Evolutionary conservation across 2,113 vertebrate genomes (phyloP), one percentile per base, ranked within the genome.

Genomic region (Nicator chloris): DNA sequence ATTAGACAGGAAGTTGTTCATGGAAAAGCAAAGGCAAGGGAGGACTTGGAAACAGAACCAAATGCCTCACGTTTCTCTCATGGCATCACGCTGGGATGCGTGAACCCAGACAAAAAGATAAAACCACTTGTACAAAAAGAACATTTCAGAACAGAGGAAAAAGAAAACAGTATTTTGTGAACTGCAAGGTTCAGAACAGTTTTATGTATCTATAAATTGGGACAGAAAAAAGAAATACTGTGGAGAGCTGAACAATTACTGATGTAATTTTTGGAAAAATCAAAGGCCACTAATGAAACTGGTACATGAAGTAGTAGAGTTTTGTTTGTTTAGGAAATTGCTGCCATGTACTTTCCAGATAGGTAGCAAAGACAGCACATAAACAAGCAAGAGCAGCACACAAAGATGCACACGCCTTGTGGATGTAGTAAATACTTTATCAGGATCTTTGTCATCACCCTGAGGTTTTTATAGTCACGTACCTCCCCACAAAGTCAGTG

Each of bases 1-100:
- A 53, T 72, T 70, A 91, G 77, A 69, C 78, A 96, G 70, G 4
- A 7, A 95, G 96, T 21, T 93, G 56, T 50, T 85, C 59, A 53
- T 1, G 30, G 75, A 92, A 93, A 77, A 35, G 22, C 24, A 76
- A 82, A 70, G 2, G 78, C 57, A 49, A 94, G 69, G 79, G 90
- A 96, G 70, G 2, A 76, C 56, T 28, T 59, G 66, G 88, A 94
- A 77, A 37, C 3, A 9, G 73, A 56, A 45, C 88, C 53, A 16
- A 5, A 26, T 35, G 57, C 27, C 44, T 82, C 71, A 76, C 61
- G 8, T 33, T 68, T 93, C 42, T 94, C 50, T 70, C 56, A 82
- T 8, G 35, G n/a, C n/a, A n/a, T n/a, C n/a, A n/a, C n/a, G 50
- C 24, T 65, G 60, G 4, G 2, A 69, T 44, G 26, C 19, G 8